Evolutionary conservation across 2,797 vertebrate genomes (phyloP), one percentile per base, ranked within the genome.

Genomic region (Sebastes trivittatus): DNA sequence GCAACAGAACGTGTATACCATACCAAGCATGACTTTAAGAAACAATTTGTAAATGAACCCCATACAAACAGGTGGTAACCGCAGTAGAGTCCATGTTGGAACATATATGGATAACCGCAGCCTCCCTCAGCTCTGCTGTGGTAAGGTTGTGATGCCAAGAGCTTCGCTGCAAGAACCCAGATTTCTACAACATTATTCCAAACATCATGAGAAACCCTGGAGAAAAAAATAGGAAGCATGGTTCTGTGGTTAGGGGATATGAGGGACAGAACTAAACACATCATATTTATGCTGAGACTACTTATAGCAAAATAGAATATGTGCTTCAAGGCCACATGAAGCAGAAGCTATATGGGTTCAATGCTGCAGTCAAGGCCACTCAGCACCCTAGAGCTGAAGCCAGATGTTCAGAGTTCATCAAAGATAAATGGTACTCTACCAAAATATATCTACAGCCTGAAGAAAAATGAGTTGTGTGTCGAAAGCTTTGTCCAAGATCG

Each of bases 141-240:
- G 84, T 69, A 7, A 56, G n/a, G n/a, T n/a, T 71, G 20, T 25
- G 56, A 59, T 70, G 70, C 81, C 78, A 84, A 63, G 29, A 72
- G 46, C 42, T 87, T 82, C 75, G 55, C 56, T 81, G 62, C 67
- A 27, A 16, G 11, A 32, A 72, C 59, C 58, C 46, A 84, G 79
- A 87, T 78, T 66, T 72, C 70, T 79, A 64, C 56, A 70, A 52
- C 49, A 76, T 36, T 74, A 88, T 69, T 80, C 77, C 72, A 88
- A 91, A 81, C 27, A 34, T 66, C 83, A 88, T 85, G 75, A 82
- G 84, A 87, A 52, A 64, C 54, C 65, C 80, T 63, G 18, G 76
- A 81, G 83, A 78, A 89, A 92, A 89, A 92, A 88, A 92, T 78
- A 89, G 52, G 78, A 88, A 77, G 60, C 80, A 84, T 14, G 23